A percentile compares a stretch with the other conserved stretches of the same genome.
These are phyloP conservation scores for Heliocidaris erythrogramma DNA, from an alignment of 35 echinoderm and acorn worm genomes.

Conservation along the genomic window DNA sequence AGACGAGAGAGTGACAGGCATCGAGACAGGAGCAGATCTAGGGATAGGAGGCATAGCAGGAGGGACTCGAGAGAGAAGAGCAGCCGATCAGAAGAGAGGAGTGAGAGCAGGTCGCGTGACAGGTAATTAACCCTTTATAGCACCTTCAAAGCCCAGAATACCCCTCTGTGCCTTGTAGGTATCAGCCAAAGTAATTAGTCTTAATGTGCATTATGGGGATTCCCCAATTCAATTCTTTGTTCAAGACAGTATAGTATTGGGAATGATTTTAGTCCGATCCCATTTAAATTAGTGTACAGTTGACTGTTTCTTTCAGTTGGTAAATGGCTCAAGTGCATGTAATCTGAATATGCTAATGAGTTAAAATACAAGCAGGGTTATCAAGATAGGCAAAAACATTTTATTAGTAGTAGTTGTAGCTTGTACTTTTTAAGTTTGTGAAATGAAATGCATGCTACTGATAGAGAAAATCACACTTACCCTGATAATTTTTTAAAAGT, in stretches of 20 bases:
- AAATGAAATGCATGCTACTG: no score
- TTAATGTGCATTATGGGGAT: background rate
- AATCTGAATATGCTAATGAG: no score
- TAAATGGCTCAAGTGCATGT: no score
- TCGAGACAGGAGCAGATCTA: background rate
- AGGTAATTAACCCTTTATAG: background rate
- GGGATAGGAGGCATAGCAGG: background rate
- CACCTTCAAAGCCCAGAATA: background rate
- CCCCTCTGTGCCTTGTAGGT: background rate
- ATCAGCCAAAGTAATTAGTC: background rate
- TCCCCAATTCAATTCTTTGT: background rate
- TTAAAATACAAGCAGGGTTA: no score
- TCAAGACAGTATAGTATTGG: background rate
- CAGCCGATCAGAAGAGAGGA: background rate
- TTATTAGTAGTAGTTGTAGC: no score
- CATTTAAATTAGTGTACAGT: background rate
- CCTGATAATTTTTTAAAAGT: background rate
- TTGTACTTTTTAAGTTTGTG: no score
- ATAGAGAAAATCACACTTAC: no score
- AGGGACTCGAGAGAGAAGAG: conserved; percentile 32
- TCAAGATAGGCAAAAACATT: no score
- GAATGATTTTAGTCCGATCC: background rate
- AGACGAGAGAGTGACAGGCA: background rate
- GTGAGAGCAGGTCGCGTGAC: background rate
- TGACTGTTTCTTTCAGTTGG: background rate